These are phyloP conservation scores for Apogon hyalosoma DNA, from an alignment of 2,797 vertebrate genomes.

Conservation along the genomic window DNA sequence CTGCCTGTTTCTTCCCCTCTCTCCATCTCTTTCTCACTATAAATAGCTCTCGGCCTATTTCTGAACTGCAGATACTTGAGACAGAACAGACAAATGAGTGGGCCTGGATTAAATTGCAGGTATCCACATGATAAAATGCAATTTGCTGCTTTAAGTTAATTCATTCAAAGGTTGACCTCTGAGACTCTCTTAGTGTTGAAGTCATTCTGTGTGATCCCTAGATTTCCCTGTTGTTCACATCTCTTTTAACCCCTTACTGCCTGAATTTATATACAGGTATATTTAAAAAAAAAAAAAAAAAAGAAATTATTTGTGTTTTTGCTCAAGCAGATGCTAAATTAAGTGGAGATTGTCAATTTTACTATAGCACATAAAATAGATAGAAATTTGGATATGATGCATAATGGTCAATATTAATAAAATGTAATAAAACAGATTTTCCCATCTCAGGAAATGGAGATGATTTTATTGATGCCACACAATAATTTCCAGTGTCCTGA, in stretches of 20 bases:
- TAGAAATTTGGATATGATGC: no score
- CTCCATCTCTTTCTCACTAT: slow-evolving; percentile 20
- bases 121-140: slow-evolving; percentile 52
- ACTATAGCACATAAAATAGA: no score
- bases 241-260: slow-evolving; percentile 8
- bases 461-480: no score
- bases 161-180: slow-evolving; percentile 49
- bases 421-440: no score
- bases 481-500: no score
- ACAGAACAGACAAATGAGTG: slow-evolving; percentile 53
- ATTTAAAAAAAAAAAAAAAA: no score
- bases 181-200: slow-evolving; percentile 36
- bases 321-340: no score
- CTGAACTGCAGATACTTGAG: slow-evolving; percentile 48
- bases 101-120: slow-evolving; percentile 47
- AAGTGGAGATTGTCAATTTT: no score
- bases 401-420: no score
- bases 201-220: slow-evolving; percentile 27
- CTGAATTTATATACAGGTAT: background rate
- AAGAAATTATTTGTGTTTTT: no score
- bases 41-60: slow-evolving; percentile 66
- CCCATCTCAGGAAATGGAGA: no score
- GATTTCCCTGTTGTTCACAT: slow-evolving; percentile 31
- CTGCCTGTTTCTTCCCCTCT: slow-evolving; percentile 19
- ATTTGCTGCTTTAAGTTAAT: slow-evolving; percentile 50